Conservation (phyloP, 2,888 invertebrate genomes). For the Tenthredo distinguenda region DNA sequence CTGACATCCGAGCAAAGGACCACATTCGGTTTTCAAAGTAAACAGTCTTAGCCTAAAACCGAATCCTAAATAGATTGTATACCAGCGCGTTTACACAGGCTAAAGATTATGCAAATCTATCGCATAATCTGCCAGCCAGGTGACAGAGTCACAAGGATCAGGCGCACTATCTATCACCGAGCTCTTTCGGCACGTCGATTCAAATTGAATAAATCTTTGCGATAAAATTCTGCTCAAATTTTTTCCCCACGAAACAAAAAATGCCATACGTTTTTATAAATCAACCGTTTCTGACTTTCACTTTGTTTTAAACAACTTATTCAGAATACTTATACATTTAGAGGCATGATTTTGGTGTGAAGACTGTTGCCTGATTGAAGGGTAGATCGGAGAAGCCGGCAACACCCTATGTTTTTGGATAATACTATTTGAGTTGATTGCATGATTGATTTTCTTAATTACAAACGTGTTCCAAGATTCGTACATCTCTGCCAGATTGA, state of each 20-base stretch:
- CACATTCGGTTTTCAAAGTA: conserved; percentile 18
- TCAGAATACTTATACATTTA: background rate
- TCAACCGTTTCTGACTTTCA: background rate
- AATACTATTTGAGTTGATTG: background rate
- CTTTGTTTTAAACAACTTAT: background rate
- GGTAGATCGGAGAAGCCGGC: background rate
- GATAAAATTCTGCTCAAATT: background rate
- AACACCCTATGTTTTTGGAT: background rate
- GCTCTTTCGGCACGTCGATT: background rate
- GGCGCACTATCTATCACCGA: conserved; percentile 56
- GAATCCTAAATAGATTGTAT: conserved; percentile 46
- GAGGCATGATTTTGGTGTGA: background rate
- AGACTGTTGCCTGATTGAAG: background rate
- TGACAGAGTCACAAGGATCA: conserved; percentile 63
- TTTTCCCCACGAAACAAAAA: background rate
- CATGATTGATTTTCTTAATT: background rate
- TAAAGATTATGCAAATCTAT: conserved; percentile 64
- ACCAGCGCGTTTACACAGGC: conserved; percentile 56
- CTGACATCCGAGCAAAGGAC: background rate
- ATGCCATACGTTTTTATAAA: too few species aligned
- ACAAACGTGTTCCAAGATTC: background rate
- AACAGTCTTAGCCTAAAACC: conserved; percentile 27
- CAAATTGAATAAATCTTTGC: background rate
- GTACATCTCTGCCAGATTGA: background rate
- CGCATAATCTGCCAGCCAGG: conserved; percentile 61